Percentiles rank a stretch among this genome's conserved stretches.
phyloP scores from a whole-genome alignment of 23 tunicate genomes.

The Styela plicata region DNA sequence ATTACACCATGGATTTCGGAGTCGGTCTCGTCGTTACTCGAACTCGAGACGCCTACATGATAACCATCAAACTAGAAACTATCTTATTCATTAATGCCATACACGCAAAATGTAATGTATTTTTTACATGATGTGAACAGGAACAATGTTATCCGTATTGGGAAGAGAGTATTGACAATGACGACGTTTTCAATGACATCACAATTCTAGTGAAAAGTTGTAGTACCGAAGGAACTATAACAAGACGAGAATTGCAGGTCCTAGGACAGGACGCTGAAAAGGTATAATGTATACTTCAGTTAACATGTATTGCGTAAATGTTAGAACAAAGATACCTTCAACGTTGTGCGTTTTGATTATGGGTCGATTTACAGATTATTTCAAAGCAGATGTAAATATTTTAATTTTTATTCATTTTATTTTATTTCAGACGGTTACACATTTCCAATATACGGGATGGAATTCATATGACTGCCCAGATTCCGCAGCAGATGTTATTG shows the following conservation, averaged over 20 bases:
- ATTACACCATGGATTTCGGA: no score
- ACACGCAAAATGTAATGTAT: no score
- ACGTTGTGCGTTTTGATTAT: background rate
- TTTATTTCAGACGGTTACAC: background rate
- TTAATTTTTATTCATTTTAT: background rate
- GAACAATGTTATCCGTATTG: background rate
- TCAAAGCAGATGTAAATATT: background rate
- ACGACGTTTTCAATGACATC: background rate
- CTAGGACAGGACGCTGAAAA: background rate
- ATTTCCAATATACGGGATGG: background rate
- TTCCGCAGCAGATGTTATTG: background rate
- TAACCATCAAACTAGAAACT: background rate
- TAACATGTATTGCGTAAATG: background rate
- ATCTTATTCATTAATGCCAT: no score
- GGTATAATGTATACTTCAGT: background rate
- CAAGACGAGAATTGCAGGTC: background rate
- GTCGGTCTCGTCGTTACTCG: no score
- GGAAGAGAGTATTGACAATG: background rate
- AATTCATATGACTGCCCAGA: background rate
- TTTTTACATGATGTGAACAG: no score
- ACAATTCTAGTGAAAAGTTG: background rate
- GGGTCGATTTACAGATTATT: background rate
- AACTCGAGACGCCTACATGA: no score
- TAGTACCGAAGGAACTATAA: background rate
- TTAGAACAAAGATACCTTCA: no score